Evolutionary conservation across 2,797 vertebrate genomes (phyloP), one percentile per base, ranked within the genome.

Genomic region (Malurus leucopterus): DNA sequence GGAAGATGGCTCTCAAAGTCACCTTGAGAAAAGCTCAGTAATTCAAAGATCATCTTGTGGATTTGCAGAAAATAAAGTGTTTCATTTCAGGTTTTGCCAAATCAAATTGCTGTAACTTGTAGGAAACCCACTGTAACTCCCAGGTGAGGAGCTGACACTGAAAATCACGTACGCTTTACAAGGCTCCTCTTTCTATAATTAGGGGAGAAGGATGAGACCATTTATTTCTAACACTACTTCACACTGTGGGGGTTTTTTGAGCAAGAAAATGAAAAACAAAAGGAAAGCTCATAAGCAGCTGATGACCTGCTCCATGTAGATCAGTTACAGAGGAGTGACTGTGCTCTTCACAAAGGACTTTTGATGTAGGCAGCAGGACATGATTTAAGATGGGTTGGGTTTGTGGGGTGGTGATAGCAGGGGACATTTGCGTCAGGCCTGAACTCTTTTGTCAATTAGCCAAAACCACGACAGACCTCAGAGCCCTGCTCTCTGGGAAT

Each of bases 261-360:
- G 8, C 21, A 46, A 18, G 57, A 84, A 73, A 75, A 22, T 3
- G 17, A 46, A 61, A 79, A 89, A 68, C 21, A 83, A 70, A 80
- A 84, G 10, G 44, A 91, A 86, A 65, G 44, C 55, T 68, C 32
- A 46, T 75, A 83, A 85, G 41, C 75, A 77, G 78, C 46, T 41
- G 72, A 91, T 74, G 91, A 94, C 88, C 92, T 94, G 92, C 36
- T 88, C 73, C 67, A 26, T 70, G 41, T 36, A 80, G 44, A 77
- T 62, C 44, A 85, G 62, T 65, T 74, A 91, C 90, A 93, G 88
- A 93, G 38, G 49, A 88, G 69, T 30, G 78, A 83, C 91, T 95
- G 93, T 92, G 76, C 55, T 83, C 75, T 46, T 90, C 70, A 90
- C 88, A 95, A 94, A 92, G 79, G 46, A 89, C 86, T 93, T 94